Percentiles rank a stretch among this genome's conserved stretches.
These are phyloP conservation scores for Ephestia elutella DNA, from an alignment of 1,140 invertebrate genomes.

Conservation along the genomic window DNA sequence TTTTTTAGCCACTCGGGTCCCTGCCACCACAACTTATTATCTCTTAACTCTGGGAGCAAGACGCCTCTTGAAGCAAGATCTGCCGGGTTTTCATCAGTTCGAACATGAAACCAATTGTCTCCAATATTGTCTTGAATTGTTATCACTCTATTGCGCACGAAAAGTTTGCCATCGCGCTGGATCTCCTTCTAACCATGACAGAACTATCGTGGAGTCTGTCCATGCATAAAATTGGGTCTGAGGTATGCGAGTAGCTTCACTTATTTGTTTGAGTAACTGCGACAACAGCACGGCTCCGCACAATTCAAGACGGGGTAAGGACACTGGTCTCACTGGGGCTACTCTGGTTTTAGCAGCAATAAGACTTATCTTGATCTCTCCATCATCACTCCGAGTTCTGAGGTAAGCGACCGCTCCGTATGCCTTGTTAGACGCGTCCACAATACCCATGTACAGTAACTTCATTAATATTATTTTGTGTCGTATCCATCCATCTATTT, in stretches of 20 bases:
- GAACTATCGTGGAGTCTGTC: not conserved
- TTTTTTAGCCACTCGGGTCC: no score
- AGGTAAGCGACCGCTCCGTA: not conserved
- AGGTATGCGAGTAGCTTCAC: not conserved
- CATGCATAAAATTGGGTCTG: not conserved
- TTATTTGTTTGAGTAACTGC: not conserved
- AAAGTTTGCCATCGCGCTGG: constrained; percentile 8
- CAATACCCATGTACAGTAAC: no score
- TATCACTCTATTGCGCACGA: not conserved
- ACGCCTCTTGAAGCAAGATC: constrained; percentile 54
- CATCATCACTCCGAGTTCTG: not conserved
- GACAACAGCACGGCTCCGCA: not conserved
- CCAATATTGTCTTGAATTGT: not conserved
- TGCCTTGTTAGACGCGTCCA: not conserved
- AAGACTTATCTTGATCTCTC: not conserved
- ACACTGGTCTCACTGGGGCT: not conserved
- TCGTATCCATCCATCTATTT: no score
- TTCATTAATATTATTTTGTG: no score
- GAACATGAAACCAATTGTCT: constrained; percentile 5
- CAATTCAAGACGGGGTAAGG: not conserved
- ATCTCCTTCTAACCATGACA: constrained; percentile 3
- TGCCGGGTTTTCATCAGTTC: constrained; percentile 48
- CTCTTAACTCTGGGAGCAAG: constrained; percentile 18
- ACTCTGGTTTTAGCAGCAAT: not conserved
- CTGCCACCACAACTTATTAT: constrained; percentile 41